Percentiles rank a stretch among this genome's conserved stretches.
Conservation (phyloP, 2,888 invertebrate species). For the Parnassius apollo region DNA sequence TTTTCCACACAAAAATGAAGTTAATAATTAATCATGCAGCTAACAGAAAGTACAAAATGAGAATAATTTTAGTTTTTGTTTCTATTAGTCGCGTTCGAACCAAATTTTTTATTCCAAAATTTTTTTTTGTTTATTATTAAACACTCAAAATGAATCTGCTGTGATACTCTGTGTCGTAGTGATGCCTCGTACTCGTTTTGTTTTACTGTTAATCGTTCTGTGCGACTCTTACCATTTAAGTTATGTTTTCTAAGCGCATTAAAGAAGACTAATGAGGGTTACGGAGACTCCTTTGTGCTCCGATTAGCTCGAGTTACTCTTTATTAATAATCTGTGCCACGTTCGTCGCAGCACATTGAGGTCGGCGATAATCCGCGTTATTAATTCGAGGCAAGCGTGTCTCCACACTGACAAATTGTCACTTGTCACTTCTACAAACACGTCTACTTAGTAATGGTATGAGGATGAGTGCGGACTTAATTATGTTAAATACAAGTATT, state of each 20-base stretch:
- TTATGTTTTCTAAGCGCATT: conserved; percentile 24
- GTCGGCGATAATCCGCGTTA: conserved; percentile 21
- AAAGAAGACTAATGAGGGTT: conserved; percentile 28
- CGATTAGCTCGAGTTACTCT: conserved; percentile 17
- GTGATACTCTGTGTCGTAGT: conserved; percentile 8
- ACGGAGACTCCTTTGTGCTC: conserved; percentile 28
- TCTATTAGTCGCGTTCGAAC: too few relatives aligned
- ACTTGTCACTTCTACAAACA: conserved; percentile 23
- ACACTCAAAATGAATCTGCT: neutral
- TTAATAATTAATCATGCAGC: too few relatives aligned
- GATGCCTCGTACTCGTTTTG: conserved; percentile 28
- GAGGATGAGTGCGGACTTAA: conserved; percentile 4
- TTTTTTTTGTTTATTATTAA: too few relatives aligned
- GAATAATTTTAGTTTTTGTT: too few relatives aligned
- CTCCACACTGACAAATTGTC: conserved; percentile 29
- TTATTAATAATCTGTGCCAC: conserved; percentile 16
- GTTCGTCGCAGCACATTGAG: conserved; percentile 11
- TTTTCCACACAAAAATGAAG: too few relatives aligned
- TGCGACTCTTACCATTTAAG: conserved; percentile 22
- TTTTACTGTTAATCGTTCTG: conserved; percentile 30
- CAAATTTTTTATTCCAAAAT: too few relatives aligned
- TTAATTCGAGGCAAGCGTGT: conserved; percentile 27
- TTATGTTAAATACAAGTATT: neutral
- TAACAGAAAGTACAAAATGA: too few relatives aligned
- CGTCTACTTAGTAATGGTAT: conserved; percentile 20